These are phyloP conservation scores for Penaeus monodon DNA, from an alignment of 2,888 invertebrate species.

Conservation along the genomic window DNA sequence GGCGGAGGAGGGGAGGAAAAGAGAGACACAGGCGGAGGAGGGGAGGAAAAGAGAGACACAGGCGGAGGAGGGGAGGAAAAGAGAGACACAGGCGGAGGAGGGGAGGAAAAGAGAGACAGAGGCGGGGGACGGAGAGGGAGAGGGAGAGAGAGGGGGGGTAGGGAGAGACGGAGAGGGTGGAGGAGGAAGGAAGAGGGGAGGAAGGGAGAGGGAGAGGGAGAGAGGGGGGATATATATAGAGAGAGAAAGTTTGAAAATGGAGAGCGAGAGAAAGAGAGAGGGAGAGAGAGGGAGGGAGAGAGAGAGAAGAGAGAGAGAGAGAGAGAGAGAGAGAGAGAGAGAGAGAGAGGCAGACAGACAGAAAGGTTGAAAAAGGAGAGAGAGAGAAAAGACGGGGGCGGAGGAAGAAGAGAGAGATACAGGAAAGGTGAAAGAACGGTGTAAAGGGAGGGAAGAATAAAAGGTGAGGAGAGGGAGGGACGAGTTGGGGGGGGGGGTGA, in stretches of 20 bases:
- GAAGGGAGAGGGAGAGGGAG: background rate
- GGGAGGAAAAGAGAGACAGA: background rate
- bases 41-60: background rate
- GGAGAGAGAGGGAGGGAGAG: background rate
- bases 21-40: background rate
- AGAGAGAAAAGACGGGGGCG: too few relatives aligned
- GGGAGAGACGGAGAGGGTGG: background rate
- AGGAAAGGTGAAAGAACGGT: too few relatives aligned
- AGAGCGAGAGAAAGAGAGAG: background rate
- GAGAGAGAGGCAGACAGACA: background rate
- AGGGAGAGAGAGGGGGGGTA: too few relatives aligned
- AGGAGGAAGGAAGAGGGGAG: background rate
- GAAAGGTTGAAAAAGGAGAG: too few relatives aligned
- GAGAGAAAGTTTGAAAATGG: background rate
- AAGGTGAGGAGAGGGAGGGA: too few relatives aligned
- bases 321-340: background rate
- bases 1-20: background rate
- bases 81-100: background rate
- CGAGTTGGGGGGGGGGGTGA: too few relatives aligned
- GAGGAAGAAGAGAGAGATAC: too few relatives aligned
- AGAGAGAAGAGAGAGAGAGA: background rate
- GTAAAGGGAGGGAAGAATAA: too few relatives aligned
- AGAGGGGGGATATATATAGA: background rate
- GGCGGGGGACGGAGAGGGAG: too few relatives aligned
- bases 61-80: background rate